A percentile compares a stretch with the other conserved stretches of the same genome.
phyloP scores from a whole-genome alignment of 2,888 invertebrate genomes.

The Apoda limacodes region DNA sequence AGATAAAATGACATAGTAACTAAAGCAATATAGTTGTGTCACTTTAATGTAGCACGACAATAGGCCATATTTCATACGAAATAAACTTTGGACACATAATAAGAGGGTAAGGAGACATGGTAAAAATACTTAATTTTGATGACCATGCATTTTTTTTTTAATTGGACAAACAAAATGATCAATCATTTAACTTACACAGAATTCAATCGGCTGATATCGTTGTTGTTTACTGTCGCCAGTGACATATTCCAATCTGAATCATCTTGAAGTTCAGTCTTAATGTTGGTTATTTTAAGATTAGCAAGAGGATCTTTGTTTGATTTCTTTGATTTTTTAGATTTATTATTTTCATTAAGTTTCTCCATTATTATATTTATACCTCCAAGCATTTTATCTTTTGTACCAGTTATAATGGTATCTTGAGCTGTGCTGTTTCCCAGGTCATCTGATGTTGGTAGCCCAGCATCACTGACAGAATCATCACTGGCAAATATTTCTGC shows the following conservation, averaged over 20 bases:
- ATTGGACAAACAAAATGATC: too few relatives aligned
- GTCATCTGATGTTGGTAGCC: conserved; percentile 37
- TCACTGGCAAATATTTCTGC: conserved; percentile 65
- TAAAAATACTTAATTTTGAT: too few relatives aligned
- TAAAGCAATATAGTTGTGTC: too few relatives aligned
- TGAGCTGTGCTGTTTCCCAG: conserved; percentile 33
- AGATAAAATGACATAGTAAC: too few relatives aligned
- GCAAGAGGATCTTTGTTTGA: conserved; percentile 27
- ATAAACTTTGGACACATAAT: too few relatives aligned
- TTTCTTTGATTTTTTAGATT: conserved; percentile 38
- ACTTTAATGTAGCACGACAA: too few relatives aligned
- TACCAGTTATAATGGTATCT: conserved; percentile 24
- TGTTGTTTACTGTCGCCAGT: conserved; percentile 54
- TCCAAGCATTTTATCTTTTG: conserved; percentile 55
- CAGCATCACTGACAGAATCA: conserved; percentile 54
- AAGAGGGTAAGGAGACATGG: too few relatives aligned
- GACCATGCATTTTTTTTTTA: too few relatives aligned
- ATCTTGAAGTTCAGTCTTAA: conserved; percentile 62
- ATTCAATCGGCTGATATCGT: conserved; percentile 48
- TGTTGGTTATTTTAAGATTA: conserved; percentile 43
- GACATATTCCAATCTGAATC: conserved; percentile 63
- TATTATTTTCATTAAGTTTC: conserved; percentile 25
- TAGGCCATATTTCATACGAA: too few relatives aligned
- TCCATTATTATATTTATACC: conserved; percentile 57
- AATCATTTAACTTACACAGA: conserved; percentile 62